Base-by-base conservation (phyloP, 1,140 invertebrate species). In the Triops cancriformis region DNA sequence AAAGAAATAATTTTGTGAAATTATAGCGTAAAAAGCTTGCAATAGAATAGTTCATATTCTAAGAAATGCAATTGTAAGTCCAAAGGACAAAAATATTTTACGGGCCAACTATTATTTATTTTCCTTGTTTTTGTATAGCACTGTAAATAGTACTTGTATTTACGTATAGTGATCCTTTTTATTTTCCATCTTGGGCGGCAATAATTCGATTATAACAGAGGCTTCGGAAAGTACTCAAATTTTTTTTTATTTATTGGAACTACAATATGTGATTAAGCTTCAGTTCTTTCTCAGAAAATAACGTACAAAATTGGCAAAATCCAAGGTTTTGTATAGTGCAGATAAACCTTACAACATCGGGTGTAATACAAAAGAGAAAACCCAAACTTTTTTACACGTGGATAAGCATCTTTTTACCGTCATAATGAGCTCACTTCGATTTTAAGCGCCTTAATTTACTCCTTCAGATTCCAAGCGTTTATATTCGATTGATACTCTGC, bases 171-270 rank as follows among this genome's bases (percentile, higher is more conserved):
- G 2, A 37, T 37, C n/a, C n/a, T n/a, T 18, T 45, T 11, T 18
- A 45, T 45, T 45, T 14, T 64, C 14, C 51, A 64, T 64, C 9
- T 6, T 64, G 51, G 51, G 51, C 51, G 51, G 51, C 51, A 64
- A 64, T 64, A 64, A 64, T 64, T 64, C 31, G 51, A 64, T 64
- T 64, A 64, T 64, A 64, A 64, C 51, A 64, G 18, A 64, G 51
- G 43, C 14, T 23, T 64, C 10, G 18, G 51, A 18, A 64, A 14
- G 23, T n/a, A 64, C 51, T 64, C 23, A n/a, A n/a, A 4, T 1
- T 1, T 64, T 64, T 14, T 64, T 64, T 64, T 64, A 0, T 51
- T 51, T 4, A n/a, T 23, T 64, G 18, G 23, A 23, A 64, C 10
- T 64, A 64, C 2, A 64, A 14, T 23, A 64, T n/a, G 14, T 14